These are phyloP conservation scores for Epizoanthus stellaris DNA, from an alignment of 92 coral and sea anemone species.

Conservation along the genomic window DNA sequence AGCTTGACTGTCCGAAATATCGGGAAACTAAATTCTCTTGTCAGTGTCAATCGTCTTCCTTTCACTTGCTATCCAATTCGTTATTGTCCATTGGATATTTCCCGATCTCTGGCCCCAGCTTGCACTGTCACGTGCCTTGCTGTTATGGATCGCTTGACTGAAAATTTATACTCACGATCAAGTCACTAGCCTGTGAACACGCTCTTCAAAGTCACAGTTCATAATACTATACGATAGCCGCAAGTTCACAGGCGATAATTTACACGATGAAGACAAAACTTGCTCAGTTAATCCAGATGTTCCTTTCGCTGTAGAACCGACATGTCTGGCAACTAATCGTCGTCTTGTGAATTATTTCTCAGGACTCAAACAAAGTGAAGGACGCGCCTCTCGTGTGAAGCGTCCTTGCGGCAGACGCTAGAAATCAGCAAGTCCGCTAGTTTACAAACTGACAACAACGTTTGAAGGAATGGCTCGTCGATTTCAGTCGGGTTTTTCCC, in stretches of 20 bases:
- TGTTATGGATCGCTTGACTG: background rate
- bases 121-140: too few relatives aligned
- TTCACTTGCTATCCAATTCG: too few relatives aligned
- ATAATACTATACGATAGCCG: conserved; percentile 18
- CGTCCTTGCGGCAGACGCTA: conserved; percentile 40
- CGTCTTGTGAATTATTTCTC: conserved; percentile 26
- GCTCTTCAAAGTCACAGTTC: too few relatives aligned
- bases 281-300: background rate
- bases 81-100: too few relatives aligned
- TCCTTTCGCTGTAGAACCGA: conserved; percentile 13
- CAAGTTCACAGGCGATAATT: conserved; percentile 14
- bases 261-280: background rate
- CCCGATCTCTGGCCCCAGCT: too few relatives aligned
- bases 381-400: conserved; percentile 26
- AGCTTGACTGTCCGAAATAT: too few relatives aligned
- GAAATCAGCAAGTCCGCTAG: conserved; percentile 48
- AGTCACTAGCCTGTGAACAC: too few relatives aligned
- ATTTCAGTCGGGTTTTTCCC: conserved; percentile 28
- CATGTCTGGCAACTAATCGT: conserved; percentile 38
- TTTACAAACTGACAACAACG: conserved; percentile 12
- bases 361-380: conserved; percentile 20
- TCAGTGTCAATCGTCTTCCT: too few relatives aligned
- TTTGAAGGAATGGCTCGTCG: conserved; percentile 30
- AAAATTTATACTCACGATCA: background rate
- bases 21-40: too few relatives aligned